Evolutionary conservation across 2,113 vertebrate genomes (phyloP).

Genomic region (Rhabdornis inornatus): DNA sequence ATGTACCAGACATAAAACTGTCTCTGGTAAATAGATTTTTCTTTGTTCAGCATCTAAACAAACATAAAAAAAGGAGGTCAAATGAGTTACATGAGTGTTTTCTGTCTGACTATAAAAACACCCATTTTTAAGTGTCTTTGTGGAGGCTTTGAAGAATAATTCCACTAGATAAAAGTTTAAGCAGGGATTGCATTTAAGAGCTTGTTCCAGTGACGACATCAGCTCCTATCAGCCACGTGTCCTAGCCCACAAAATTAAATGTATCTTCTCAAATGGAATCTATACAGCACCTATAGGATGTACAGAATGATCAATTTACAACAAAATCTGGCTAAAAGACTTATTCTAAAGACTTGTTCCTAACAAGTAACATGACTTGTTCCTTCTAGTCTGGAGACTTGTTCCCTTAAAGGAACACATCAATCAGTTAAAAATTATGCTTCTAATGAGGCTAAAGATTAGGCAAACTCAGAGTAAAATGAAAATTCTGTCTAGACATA

Average conservation of each 20-base stretch:
- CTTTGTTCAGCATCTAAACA: conserved; percentile 14
- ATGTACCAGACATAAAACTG: not conserved
- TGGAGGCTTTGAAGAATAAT: not conserved
- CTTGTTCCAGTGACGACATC: not conserved
- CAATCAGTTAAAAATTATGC: not conserved
- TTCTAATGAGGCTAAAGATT: not conserved
- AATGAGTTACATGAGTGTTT: not conserved
- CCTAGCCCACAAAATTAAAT: not conserved
- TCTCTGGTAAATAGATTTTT: not conserved
- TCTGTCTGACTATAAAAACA: not conserved
- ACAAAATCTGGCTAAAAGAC: not conserved
- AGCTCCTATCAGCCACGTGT: not conserved
- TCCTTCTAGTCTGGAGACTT: not conserved
- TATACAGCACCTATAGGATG: not conserved
- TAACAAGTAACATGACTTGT: not conserved
- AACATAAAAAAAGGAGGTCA: not conserved
- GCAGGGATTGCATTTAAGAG: not conserved
- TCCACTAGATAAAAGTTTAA: not conserved
- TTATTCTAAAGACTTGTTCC: not conserved
- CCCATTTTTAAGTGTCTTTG: not conserved
- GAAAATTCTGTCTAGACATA: not conserved
- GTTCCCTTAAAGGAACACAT: not conserved
- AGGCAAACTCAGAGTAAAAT: not conserved
- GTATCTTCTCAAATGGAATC: not conserved
- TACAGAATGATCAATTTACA: not conserved